Evolutionary conservation across 2,888 invertebrate species (phyloP).

Genomic region (Caenorhabditis virilis): DNA sequence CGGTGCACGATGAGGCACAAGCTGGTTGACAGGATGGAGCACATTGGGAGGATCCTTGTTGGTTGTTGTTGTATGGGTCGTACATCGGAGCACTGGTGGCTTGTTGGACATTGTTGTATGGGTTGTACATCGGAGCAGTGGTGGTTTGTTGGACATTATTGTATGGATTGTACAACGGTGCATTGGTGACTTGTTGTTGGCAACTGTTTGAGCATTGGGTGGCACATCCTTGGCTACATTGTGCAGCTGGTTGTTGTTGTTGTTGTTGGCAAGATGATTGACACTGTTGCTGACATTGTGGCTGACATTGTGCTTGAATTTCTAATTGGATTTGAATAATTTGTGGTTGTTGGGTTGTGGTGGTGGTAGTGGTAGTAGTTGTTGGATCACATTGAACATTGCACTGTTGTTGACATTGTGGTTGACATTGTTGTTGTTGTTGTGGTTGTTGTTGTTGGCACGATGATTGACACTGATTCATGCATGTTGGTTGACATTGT

Average conservation of each 20-base stretch:
- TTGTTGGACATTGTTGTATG: not conserved
- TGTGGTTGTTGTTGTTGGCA: conserved; percentile 43
- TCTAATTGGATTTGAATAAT: conserved; percentile 35
- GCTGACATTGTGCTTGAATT: conserved; percentile 28
- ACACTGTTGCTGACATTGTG: conserved; percentile 11
- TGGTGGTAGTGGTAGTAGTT: conserved; percentile 12
- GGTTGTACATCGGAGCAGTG: not conserved
- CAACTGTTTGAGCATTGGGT: conserved; percentile 36
- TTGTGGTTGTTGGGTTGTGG: no score
- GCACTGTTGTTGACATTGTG: conserved; percentile 34
- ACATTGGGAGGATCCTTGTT: conserved; percentile 16
- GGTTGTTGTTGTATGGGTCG: conserved; percentile 32
- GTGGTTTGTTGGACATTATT: no score
- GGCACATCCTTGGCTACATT: conserved; percentile 40
- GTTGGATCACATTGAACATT: conserved; percentile 15
- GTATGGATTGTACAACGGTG: no score
- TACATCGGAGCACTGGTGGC: conserved; percentile 3
- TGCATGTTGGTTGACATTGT: conserved; percentile 28
- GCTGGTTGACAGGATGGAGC: conserved; percentile 32
- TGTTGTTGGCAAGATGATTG: conserved; percentile 4
- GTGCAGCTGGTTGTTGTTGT: conserved; percentile 14
- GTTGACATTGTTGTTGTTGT: conserved; percentile 17
- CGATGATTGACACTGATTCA: conserved; percentile 39
- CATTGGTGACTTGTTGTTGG: no score
- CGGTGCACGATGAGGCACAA: conserved; percentile 23